These are phyloP conservation scores for Phyllotreta striolata DNA, from an alignment of 2,888 invertebrate species.

Conservation along the genomic window DNA sequence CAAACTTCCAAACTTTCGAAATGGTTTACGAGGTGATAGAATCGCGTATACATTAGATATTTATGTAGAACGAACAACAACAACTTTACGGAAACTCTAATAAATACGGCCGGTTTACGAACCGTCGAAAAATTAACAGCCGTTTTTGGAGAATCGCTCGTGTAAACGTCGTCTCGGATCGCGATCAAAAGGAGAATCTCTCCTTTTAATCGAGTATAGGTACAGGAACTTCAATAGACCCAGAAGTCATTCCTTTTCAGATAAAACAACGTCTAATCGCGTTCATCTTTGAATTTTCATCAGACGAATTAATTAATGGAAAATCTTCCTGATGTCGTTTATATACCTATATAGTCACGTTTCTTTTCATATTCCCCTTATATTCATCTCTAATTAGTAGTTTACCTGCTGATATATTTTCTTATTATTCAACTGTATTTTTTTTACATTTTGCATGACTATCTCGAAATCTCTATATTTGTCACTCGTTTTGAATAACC, in stretches of 20 bases:
- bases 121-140: too few relatives aligned
- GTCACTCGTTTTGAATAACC: too few relatives aligned
- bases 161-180: too few relatives aligned
- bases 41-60: slow-evolving; percentile 40
- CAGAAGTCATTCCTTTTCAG: slow-evolving; percentile 31
- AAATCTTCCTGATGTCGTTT: background rate
- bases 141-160: too few relatives aligned
- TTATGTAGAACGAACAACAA: slow-evolving; percentile 21
- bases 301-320: slow-evolving; percentile 34
- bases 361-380: too few relatives aligned
- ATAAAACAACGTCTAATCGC: slow-evolving; percentile 36
- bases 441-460: too few relatives aligned
- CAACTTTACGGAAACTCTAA: slow-evolving; percentile 11
- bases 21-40: slow-evolving; percentile 51
- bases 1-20: slow-evolving; percentile 44
- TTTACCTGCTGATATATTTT: too few relatives aligned
- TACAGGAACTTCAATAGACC: slow-evolving; percentile 37
- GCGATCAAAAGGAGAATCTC: slow-evolving; percentile 7
- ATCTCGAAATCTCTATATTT: too few relatives aligned
- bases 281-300: slow-evolving; percentile 31
- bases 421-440: too few relatives aligned
- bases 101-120: too few relatives aligned
- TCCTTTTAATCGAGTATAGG: slow-evolving; percentile 39
- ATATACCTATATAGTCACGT: too few relatives aligned
- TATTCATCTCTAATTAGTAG: too few relatives aligned